Conservation (phyloP, 2,888 invertebrate genomes). For the Phyto melanocephala region DNA sequence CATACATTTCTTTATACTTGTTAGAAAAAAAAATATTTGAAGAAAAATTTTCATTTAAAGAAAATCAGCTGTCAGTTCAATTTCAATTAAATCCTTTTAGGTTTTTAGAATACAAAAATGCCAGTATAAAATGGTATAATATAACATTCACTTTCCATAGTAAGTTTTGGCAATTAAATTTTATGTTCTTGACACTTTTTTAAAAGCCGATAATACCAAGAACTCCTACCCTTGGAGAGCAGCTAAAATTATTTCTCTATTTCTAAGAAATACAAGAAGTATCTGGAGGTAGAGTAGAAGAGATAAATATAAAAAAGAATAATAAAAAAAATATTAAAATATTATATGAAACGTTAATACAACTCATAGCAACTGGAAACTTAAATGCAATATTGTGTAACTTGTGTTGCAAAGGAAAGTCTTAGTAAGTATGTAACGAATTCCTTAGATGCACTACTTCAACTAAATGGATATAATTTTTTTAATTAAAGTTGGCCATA, state of each 20-base stretch:
- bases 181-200: not conserved
- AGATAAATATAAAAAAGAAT: not conserved
- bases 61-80: not conserved
- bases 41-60: not conserved
- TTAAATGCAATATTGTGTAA: not conserved
- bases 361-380: not conserved
- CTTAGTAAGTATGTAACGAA: too few relatives aligned
- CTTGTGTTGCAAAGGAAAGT: too few relatives aligned
- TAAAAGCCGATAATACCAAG: not conserved
- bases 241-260: not conserved
- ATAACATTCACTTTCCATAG: not conserved
- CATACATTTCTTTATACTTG: too few relatives aligned
- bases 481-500: too few relatives aligned
- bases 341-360: too few relatives aligned
- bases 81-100: not conserved
- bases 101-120: not conserved
- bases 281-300: too few relatives aligned
- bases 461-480: too few relatives aligned
- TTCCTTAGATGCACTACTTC: too few relatives aligned
- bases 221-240: not conserved
- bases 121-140: not conserved
- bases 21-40: too few relatives aligned
- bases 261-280: not conserved
- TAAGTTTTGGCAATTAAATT: not conserved
- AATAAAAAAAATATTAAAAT: not conserved